Evolutionary conservation across 1,140 invertebrate genomes (phyloP).

Genomic region (Sycobia sp.): DNA sequence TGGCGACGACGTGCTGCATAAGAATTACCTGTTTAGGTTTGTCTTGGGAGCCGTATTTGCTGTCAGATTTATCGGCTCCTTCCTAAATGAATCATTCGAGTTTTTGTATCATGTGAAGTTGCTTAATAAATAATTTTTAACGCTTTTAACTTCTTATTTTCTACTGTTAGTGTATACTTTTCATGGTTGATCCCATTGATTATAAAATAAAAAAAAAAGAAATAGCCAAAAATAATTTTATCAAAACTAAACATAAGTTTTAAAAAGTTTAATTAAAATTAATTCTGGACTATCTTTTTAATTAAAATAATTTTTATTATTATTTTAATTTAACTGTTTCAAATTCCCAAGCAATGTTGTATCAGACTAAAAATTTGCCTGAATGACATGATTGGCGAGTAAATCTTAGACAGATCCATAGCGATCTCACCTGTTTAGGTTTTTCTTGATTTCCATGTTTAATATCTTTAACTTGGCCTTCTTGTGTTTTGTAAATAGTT

Average conservation of each 20-base stretch:
- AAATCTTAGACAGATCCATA: too few species aligned
- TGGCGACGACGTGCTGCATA: constrained; percentile 37
- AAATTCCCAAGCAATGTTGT: too few species aligned
- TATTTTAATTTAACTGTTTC: too few species aligned
- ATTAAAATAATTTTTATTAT: too few species aligned
- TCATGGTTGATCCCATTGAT: too few species aligned
- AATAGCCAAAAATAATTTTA: background rate
- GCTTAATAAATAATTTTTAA: constrained; percentile 5
- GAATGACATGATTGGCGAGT: background rate
- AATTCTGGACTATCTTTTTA: too few species aligned
- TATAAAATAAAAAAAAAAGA: background rate
- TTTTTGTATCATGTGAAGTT: constrained; percentile 44
- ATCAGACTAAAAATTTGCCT: background rate
- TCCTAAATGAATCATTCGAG: constrained; percentile 56
- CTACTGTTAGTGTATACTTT: too few species aligned
- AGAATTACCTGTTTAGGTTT: constrained; percentile 85
- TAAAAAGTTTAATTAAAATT: background rate
- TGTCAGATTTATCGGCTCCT: constrained; percentile 71
- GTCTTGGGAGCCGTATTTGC: constrained; percentile 88
- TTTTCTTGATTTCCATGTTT: constrained; percentile 92
- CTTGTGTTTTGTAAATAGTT: constrained; percentile 89
- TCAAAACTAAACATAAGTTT: too few species aligned
- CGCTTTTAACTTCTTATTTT: background rate
- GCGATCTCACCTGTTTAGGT: constrained; percentile 82
- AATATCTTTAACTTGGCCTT: constrained; percentile 87